Conservation (phyloP, 2,888 invertebrate genomes). For the Hydrotaea cyrtoneurina region DNA sequence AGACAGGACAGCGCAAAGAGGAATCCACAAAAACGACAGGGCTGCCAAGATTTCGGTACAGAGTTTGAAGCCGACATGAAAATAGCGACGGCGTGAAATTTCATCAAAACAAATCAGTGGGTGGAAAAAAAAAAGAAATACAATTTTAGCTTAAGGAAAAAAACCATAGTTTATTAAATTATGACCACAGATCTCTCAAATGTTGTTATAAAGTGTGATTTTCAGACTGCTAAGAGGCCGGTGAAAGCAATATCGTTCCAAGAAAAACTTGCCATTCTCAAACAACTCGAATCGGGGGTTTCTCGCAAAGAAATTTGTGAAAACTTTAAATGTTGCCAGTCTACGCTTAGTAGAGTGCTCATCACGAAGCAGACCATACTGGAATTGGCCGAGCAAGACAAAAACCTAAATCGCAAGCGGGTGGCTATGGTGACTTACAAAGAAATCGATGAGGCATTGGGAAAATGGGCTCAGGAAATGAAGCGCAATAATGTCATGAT, state of each 20-base stretch:
- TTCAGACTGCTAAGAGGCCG: slow-evolving; percentile 12
- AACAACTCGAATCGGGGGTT: slow-evolving; percentile 32
- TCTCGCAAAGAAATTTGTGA: slow-evolving; percentile 34
- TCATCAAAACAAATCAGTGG: too few relatives aligned
- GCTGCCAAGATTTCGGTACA: too few relatives aligned
- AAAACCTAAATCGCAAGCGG: slow-evolving; percentile 5
- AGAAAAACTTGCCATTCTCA: slow-evolving; percentile 49
- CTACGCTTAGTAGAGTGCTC: slow-evolving; percentile 26
- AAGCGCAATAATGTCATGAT: slow-evolving; percentile 14
- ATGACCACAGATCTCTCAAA: too few relatives aligned
- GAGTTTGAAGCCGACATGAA: too few relatives aligned
- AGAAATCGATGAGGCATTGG: slow-evolving; percentile 50
- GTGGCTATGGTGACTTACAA: slow-evolving; percentile 34
- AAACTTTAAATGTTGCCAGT: slow-evolving; percentile 48
- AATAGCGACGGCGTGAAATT: too few relatives aligned
- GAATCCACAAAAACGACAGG: too few relatives aligned
- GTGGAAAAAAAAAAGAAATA: not conserved
- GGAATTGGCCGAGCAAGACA: slow-evolving; percentile 9
- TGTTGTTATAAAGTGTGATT: not conserved
- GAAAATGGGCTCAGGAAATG: slow-evolving; percentile 54
- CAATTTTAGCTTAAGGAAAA: not conserved
- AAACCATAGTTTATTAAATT: not conserved
- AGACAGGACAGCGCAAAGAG: too few relatives aligned
- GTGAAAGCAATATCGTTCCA: slow-evolving; percentile 39
- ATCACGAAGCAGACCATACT: not conserved